These are phyloP conservation scores for Periophthalmodon schlosseri DNA, from an alignment of 2,113 vertebrate genomes.

Conservation along the genomic window DNA sequence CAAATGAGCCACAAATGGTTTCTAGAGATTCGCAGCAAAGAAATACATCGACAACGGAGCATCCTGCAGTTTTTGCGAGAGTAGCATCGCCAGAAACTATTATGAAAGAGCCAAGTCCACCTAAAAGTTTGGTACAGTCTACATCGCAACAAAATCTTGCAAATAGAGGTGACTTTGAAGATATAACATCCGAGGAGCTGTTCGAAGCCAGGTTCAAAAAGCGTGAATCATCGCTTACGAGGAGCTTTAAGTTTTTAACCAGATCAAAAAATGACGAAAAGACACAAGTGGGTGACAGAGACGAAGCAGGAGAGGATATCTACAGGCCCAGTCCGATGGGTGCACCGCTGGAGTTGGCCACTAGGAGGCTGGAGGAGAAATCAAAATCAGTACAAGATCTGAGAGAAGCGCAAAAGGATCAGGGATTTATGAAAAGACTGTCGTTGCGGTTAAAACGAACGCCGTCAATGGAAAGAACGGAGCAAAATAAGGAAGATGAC, in stretches of 20 bases:
- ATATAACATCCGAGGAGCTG: slow-evolving; percentile 92
- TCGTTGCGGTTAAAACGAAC: slow-evolving; percentile 85
- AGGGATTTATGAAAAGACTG: slow-evolving; percentile 88
- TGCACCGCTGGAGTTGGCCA: slow-evolving; percentile 85
- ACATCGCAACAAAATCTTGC: slow-evolving; percentile 54
- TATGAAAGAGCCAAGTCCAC: slow-evolving; percentile 76
- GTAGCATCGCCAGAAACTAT: slow-evolving; percentile 77
- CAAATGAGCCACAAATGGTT: slow-evolving; percentile 16
- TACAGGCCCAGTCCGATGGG: slow-evolving; percentile 88
- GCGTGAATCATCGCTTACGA: slow-evolving; percentile 86
- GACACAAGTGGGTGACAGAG: slow-evolving; percentile 50
- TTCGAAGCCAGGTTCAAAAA: slow-evolving; percentile 96
- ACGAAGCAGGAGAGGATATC: slow-evolving; percentile 82
- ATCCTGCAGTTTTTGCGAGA: slow-evolving; percentile 79
- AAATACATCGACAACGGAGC: slow-evolving; percentile 64
- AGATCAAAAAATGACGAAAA: slow-evolving; percentile 88
- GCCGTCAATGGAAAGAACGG: slow-evolving; percentile 83
- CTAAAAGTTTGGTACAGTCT: slow-evolving; percentile 44
- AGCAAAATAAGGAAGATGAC: slow-evolving; percentile 79
- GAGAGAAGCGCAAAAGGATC: slow-evolving; percentile 85
- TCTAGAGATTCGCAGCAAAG: slow-evolving; percentile 25
- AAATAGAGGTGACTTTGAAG: slow-evolving; percentile 74
- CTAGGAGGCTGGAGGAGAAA: slow-evolving; percentile 80
- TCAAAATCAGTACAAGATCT: slow-evolving; percentile 95
- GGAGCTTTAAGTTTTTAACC: slow-evolving; percentile 86